A percentile compares a stretch with the other conserved stretches of the same genome.
phyloP scores from a whole-genome alignment of 2,113 vertebrate genomes.

The Psilopogon haemacephalus region DNA sequence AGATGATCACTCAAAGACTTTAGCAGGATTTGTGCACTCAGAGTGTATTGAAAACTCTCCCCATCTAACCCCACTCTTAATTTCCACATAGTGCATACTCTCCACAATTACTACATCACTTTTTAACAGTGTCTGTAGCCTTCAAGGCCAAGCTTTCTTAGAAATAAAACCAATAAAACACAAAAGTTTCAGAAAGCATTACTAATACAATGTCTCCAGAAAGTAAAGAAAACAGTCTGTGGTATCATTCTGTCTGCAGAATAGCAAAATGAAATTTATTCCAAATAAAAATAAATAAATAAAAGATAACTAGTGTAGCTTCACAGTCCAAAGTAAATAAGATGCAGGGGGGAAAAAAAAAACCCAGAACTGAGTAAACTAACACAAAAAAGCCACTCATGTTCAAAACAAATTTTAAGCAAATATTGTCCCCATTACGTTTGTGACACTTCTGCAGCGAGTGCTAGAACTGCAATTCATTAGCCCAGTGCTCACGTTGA shows the following conservation, averaged over 20 bases:
- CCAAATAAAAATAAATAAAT: not conserved
- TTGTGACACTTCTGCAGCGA: not conserved
- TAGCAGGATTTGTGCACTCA: not conserved
- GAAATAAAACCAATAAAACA: not conserved
- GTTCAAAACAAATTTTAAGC: constrained; percentile 47
- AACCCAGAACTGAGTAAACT: not conserved
- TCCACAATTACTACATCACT: not conserved
- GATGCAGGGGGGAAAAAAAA: not conserved
- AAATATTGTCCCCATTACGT: constrained; percentile 34
- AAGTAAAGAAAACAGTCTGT: not conserved
- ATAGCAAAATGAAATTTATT: not conserved
- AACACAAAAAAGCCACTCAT: not conserved
- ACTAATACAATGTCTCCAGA: not conserved
- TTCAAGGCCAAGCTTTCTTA: not conserved
- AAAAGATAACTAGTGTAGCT: not conserved
- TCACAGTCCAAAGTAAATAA: constrained; percentile 25
- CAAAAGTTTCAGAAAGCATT: not conserved
- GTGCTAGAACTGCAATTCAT: constrained; percentile 8
- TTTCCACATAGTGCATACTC: not conserved
- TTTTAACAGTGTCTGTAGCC: not conserved
- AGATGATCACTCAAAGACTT: not conserved
- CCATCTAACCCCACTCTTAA: not conserved
- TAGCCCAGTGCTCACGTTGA: not conserved
- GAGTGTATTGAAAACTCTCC: not conserved
- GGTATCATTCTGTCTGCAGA: constrained; percentile 21